Conservation (phyloP, 2,888 invertebrate species). For the Mamestra brassicae region DNA sequence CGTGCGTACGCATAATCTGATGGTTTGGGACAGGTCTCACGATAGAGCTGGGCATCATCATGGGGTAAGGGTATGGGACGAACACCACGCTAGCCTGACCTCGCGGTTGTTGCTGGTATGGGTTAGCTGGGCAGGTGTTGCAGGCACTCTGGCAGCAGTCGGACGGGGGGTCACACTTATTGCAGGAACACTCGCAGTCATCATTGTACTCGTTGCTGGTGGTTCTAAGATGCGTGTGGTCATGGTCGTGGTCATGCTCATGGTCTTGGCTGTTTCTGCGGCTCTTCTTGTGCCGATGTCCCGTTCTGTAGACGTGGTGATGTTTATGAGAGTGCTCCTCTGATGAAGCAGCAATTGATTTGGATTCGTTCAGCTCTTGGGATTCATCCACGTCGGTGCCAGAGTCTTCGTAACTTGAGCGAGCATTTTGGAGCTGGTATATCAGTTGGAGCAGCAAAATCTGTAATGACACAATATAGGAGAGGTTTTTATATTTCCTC, state of each 20-base stretch:
- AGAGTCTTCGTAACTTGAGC: slow-evolving; percentile 36
- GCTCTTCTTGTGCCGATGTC: slow-evolving; percentile 37
- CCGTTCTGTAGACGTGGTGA: slow-evolving; percentile 25
- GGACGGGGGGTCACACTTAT: slow-evolving; percentile 65
- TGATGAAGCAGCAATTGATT: slow-evolving; percentile 26
- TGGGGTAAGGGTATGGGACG: slow-evolving; percentile 73
- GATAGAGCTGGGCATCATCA: slow-evolving; percentile 53
- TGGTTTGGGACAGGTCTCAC: not conserved
- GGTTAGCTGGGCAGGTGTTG: slow-evolving; percentile 51
- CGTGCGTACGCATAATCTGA: slow-evolving; percentile 35
- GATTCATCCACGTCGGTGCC: slow-evolving; percentile 24
- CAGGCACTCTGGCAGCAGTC: slow-evolving; percentile 71
- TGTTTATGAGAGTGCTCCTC: slow-evolving; percentile 42
- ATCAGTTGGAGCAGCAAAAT: slow-evolving; percentile 51
- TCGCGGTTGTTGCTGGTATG: slow-evolving; percentile 23
- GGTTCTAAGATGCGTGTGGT: not conserved
- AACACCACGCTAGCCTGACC: slow-evolving; percentile 64
- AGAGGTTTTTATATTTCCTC: not conserved
- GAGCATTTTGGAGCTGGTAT: slow-evolving; percentile 38
- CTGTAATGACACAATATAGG: slow-evolving; percentile 31
- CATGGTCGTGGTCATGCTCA: slow-evolving; percentile 16
- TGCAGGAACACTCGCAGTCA: slow-evolving; percentile 69
- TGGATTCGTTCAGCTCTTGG: slow-evolving; percentile 43
- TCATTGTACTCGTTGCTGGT: slow-evolving; percentile 63
- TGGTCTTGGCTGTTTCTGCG: slow-evolving; percentile 24